Conservation (phyloP, 2,113 vertebrate species). For the Grus americana region DNA sequence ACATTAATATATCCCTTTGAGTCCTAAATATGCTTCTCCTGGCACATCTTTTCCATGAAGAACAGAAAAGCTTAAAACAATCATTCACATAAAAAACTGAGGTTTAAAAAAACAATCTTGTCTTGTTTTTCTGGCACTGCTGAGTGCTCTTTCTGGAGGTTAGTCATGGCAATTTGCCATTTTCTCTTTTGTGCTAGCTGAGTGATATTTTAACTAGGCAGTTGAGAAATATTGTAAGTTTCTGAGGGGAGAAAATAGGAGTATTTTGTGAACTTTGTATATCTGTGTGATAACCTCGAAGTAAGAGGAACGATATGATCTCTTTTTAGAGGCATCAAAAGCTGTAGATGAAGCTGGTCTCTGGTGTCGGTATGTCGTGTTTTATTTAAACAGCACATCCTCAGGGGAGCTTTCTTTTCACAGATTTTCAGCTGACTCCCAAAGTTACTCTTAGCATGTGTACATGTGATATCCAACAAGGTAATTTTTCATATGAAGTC, state of each 20-base stretch:
- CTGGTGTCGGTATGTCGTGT: neutral
- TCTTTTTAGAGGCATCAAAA: neutral
- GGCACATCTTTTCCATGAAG: neutral
- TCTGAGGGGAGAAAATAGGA: neutral
- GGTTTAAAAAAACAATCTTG: neutral
- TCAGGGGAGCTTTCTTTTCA: neutral
- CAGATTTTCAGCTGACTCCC: neutral
- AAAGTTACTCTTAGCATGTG: neutral
- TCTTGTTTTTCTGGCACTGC: neutral
- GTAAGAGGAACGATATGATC: neutral
- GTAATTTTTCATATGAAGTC: neutral
- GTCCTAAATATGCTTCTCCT: neutral
- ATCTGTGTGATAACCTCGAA: neutral
- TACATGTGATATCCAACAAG: neutral
- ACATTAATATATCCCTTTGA: neutral
- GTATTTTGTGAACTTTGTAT: conserved; percentile 34
- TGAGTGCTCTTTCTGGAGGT: neutral
- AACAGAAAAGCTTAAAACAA: neutral
- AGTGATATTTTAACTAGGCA: conserved; percentile 56
- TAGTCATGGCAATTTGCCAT: conserved; percentile 20
- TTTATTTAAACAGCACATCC: neutral
- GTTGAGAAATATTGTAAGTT: conserved; percentile 32
- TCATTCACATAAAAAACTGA: neutral
- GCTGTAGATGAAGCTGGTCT: neutral
- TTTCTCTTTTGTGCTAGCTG: neutral